Evolutionary conservation across 1,140 invertebrate genomes (phyloP).

Genomic region (Sminthurides bifidus): DNA sequence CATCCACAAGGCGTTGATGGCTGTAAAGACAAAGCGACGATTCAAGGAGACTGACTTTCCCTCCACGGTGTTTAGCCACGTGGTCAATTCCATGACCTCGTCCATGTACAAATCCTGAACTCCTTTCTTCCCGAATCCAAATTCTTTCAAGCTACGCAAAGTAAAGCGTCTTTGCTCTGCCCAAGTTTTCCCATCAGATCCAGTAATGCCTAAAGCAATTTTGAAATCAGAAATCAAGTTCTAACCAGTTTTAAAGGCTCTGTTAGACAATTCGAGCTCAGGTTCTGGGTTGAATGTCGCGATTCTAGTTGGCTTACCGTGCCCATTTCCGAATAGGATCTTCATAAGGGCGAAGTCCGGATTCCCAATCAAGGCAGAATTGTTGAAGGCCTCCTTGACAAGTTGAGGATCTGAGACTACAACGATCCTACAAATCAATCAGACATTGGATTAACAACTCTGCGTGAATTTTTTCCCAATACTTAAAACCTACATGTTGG

Average conservation of each 20-base stretch:
- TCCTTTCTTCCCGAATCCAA: constrained; percentile 6
- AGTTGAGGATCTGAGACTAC: too few species aligned
- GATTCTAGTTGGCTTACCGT: too few species aligned
- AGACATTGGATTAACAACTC: too few species aligned
- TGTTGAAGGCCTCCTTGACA: too few species aligned
- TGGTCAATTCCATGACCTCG: constrained; percentile 3
- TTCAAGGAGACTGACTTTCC: not conserved
- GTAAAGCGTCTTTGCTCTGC: constrained; percentile 3
- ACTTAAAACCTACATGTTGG: too few species aligned
- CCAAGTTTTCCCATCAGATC: not conserved
- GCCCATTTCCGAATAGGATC: too few species aligned
- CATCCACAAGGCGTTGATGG: constrained; percentile 3
- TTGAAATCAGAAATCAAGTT: not conserved
- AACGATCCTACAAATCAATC: too few species aligned
- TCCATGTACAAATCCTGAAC: constrained; percentile 8
- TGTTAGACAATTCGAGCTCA: too few species aligned
- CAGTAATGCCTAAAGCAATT: not conserved
- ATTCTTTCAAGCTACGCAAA: not conserved
- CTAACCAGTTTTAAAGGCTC: not conserved
- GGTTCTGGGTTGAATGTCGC: too few species aligned
- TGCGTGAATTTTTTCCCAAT: too few species aligned
- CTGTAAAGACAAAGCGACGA: not conserved
- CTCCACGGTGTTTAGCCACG: not conserved
- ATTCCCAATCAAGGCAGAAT: too few species aligned
- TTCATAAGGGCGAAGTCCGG: too few species aligned